Evolutionary conservation across 1,140 invertebrate species (phyloP).

Genomic region (Solenopsis fugax): DNA sequence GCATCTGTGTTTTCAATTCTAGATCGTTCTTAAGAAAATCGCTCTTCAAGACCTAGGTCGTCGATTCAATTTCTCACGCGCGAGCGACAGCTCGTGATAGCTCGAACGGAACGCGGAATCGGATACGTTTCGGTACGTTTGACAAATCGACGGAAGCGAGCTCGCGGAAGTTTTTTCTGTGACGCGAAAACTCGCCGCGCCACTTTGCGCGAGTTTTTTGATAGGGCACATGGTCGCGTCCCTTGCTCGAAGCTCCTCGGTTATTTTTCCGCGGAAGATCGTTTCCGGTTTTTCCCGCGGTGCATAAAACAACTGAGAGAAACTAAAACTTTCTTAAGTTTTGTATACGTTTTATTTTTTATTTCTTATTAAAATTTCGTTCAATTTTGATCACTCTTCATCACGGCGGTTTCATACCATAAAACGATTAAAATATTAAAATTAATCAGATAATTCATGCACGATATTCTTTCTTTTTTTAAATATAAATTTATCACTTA

Average conservation of each 20-base stretch:
- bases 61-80: slow-evolving; percentile 54
- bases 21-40: slow-evolving; percentile 44
- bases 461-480: neutral
- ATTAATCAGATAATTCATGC: neutral
- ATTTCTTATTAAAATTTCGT: slow-evolving; percentile 12
- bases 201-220: slow-evolving; percentile 63
- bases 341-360: neutral
- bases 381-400: neutral
- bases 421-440: neutral
- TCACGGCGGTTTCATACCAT: neutral
- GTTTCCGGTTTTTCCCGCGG: slow-evolving; percentile 27
- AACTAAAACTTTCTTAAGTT: slow-evolving; percentile 36
- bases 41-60: slow-evolving; percentile 20
- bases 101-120: slow-evolving; percentile 67
- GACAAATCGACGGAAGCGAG: slow-evolving; percentile 73
- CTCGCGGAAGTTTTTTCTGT: slow-evolving; percentile 50
- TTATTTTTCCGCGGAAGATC: slow-evolving; percentile 59
- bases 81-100: slow-evolving; percentile 65
- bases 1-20: neutral
- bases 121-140: slow-evolving; percentile 73
- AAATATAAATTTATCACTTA: neutral
- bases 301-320: slow-evolving; percentile 9
- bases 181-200: slow-evolving; percentile 31
- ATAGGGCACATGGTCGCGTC: slow-evolving; percentile 35
- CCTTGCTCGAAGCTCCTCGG: slow-evolving; percentile 17